phyloP scores from a whole-genome alignment of 1,140 invertebrate genomes.

The Drosophila serrata region DNA sequence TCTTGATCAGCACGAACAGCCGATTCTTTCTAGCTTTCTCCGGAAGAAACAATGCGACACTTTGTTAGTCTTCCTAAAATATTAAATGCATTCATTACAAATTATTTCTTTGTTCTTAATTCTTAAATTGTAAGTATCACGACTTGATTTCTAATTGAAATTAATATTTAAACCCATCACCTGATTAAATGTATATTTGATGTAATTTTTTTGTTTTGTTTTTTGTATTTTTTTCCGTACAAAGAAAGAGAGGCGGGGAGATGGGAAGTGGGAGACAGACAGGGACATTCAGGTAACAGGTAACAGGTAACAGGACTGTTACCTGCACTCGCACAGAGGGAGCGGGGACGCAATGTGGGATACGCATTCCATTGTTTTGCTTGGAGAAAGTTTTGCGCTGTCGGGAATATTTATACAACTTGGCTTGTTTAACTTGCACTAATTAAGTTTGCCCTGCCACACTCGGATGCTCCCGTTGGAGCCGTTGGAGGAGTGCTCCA shows the following conservation, averaged over 20 bases:
- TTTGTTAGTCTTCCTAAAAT: no score
- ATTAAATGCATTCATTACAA: neutral
- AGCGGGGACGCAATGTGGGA: constrained; percentile 17
- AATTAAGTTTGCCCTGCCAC: constrained; percentile 79
- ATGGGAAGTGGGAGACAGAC: neutral
- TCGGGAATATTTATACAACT: constrained; percentile 78
- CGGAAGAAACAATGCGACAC: no score
- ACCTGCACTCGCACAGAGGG: constrained; percentile 29
- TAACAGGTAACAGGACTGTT: constrained; percentile 7
- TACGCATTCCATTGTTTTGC: constrained; percentile 72
- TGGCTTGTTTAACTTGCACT: constrained; percentile 79
- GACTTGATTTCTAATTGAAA: constrained; percentile 10
- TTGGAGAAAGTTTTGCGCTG: constrained; percentile 66
- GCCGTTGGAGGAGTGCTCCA: constrained; percentile 18
- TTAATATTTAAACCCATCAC: constrained; percentile 17
- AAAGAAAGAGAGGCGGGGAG: neutral
- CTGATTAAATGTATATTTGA: constrained; percentile 12
- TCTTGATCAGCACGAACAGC: no score
- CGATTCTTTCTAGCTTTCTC: no score
- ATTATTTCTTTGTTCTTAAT: neutral
- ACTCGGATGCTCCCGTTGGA: constrained; percentile 64
- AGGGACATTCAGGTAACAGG: neutral
- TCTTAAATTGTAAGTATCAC: neutral
- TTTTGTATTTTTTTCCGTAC: neutral
- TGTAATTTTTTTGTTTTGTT: constrained; percentile 6